Percentiles rank a stretch among this genome's conserved stretches.
phyloP scores from a whole-genome alignment of 2,888 invertebrate genomes.

The Parochlus steinenii region DNA sequence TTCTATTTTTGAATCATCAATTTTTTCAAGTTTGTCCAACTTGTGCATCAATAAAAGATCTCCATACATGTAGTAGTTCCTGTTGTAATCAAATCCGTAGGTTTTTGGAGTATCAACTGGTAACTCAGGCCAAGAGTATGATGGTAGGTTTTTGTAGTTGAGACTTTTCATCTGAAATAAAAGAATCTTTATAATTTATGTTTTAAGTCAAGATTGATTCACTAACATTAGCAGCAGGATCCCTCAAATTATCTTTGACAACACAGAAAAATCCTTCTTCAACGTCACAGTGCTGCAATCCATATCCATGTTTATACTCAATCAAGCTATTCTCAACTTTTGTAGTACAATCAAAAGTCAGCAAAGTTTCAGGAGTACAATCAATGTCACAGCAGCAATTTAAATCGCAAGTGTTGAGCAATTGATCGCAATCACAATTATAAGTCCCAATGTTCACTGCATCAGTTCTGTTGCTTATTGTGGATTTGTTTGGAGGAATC shows the following conservation, averaged over 20 bases:
- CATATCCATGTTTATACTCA: slow-evolving; percentile 23
- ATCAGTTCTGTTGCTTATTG: background rate
- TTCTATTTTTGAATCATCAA: too few relatives aligned
- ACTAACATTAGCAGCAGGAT: slow-evolving; percentile 15
- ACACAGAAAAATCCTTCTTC: slow-evolving; percentile 27
- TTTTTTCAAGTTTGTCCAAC: too few relatives aligned
- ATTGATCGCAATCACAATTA: slow-evolving; percentile 12
- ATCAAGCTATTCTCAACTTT: slow-evolving; percentile 18
- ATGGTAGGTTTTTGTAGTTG: too few relatives aligned
- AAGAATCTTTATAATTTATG: slow-evolving; percentile 16
- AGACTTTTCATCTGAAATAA: slow-evolving; percentile 20
- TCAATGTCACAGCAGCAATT: slow-evolving; percentile 69
- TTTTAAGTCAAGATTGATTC: slow-evolving; percentile 21
- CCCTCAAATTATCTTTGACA: slow-evolving; percentile 20
- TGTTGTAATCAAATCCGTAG: too few relatives aligned
- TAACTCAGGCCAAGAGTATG: too few relatives aligned
- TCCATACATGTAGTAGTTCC: too few relatives aligned
- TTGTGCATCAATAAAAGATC: too few relatives aligned
- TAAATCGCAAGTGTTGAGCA: slow-evolving; percentile 39
- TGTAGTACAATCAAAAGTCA: slow-evolving; percentile 21
- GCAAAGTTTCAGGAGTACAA: slow-evolving; percentile 30
- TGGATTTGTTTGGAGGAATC: background rate
- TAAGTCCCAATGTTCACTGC: background rate
- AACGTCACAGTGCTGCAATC: slow-evolving; percentile 24
- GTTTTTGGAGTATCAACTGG: too few relatives aligned